Evolutionary conservation across 1,140 invertebrate genomes (phyloP), one percentile per base, ranked within the genome.

Genomic region (Habropoda laboriosa): DNA sequence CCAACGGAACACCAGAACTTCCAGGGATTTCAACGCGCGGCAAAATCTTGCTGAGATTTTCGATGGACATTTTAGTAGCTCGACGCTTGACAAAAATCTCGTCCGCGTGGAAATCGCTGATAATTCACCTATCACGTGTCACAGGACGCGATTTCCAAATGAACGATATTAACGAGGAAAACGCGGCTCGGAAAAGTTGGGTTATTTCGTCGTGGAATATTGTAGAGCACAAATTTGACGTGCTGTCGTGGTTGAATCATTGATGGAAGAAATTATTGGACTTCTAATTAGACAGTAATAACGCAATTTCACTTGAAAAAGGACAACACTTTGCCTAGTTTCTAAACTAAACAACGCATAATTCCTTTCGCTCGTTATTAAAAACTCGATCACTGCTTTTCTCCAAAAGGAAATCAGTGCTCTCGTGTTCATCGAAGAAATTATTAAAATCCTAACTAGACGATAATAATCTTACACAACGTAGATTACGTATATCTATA

Each of bases 1-100:
- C 21, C 12, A 21, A 61, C 49, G 27, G 53, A 35, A 55, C 40
- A 27, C 21, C 27, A 40, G 27, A 32, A 61, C 55, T 55, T 55
- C 58, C 55, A 82, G 80, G 80, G 83, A 86, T 61, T 86, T 86
- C 84, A 82, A 82, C 63, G 83, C 80, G 67, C 66, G 77, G 83
- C 21, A 51, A 81, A 49, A 85, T 86, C 68, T 57, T 63, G 42
- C 24, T 35, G 64, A 45, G 58, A 81, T 81, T 85, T 85, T 81
- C 61, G 47, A 60, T n/a, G 45, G 21, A 30, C 12, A 72, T 79
- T 73, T 53, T 1, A n/a, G n/a, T 13, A 55, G 49, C n/a, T n/a
- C n/a, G n/a, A 55, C n/a, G 47, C 16, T 55, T 16, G 47, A 32
- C 68, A 58, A 67, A 57, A 68, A 57, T 35, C 47, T 6, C 21